Percentiles rank a stretch among this genome's conserved stretches.
Conservation (phyloP, 2,888 invertebrate species). For the Caenorhabditis sp. region DNA sequence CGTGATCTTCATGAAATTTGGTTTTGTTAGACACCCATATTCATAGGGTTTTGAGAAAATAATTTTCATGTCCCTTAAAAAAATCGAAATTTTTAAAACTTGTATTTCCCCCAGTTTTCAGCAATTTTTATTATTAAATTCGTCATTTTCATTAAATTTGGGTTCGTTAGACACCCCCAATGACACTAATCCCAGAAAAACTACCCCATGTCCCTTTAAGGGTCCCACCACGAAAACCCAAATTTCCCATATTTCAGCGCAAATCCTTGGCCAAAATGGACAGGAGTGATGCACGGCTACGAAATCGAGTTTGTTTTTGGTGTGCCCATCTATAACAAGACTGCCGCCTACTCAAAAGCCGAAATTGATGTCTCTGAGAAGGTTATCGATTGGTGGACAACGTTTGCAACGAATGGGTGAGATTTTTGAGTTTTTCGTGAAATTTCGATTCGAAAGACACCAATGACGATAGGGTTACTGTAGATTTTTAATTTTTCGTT, state of each 20-base stretch:
- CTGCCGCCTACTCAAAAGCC: slow-evolving; percentile 61
- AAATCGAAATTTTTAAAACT: no score
- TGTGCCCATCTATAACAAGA: slow-evolving; percentile 77
- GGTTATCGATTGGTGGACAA: slow-evolving; percentile 66
- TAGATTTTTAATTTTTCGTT: neutral
- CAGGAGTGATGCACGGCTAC: slow-evolving; percentile 93
- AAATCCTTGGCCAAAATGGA: slow-evolving; percentile 70
- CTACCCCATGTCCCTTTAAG: neutral
- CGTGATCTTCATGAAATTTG: no score
- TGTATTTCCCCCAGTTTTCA: no score
- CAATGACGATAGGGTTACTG: neutral
- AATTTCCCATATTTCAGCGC: slow-evolving; percentile 40
- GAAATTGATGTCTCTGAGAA: slow-evolving; percentile 58
- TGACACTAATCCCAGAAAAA: neutral
- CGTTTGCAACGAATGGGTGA: slow-evolving; percentile 62
- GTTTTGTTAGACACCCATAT: no score
- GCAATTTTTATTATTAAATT: no score
- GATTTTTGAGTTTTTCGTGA: neutral
- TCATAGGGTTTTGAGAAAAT: no score
- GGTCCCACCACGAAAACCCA: neutral
- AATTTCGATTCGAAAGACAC: neutral
- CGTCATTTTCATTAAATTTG: no score
- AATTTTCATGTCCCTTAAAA: no score
- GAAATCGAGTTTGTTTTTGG: slow-evolving; percentile 98
- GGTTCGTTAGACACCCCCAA: no score